A percentile compares a stretch with the other conserved stretches of the same genome.
These are phyloP conservation scores for Phanerotoma sp. DNA, from an alignment of 2,888 invertebrate genomes.

Conservation along the genomic window DNA sequence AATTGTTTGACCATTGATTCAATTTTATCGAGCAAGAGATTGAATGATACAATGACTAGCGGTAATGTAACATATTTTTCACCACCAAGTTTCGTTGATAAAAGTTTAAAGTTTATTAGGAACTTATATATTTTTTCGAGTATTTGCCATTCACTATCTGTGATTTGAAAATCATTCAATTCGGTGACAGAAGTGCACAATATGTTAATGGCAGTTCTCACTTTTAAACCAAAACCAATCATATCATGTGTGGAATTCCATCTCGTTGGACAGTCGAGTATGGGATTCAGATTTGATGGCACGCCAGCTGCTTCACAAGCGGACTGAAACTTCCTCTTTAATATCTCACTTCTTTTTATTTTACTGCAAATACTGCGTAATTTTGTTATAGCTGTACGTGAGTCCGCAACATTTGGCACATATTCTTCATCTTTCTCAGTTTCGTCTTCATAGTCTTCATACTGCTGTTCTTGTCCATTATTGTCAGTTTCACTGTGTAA, in stretches of 20 bases:
- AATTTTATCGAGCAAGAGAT: slow-evolving; percentile 20
- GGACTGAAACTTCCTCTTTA: slow-evolving; percentile 6
- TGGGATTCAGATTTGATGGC: too few relatives aligned
- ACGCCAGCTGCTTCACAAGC: too few relatives aligned
- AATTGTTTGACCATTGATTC: slow-evolving; percentile 4
- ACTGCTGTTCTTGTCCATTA: slow-evolving; percentile 7
- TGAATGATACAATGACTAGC: slow-evolving; percentile 14
- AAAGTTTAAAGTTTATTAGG: not conserved
- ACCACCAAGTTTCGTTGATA: slow-evolving; percentile 1
- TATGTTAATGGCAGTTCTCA: not conserved
- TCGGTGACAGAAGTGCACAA: not conserved
- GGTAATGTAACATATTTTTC: not conserved
- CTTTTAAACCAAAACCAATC: not conserved
- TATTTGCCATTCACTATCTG: not conserved
- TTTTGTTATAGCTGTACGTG: not conserved
- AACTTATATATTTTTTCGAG: not conserved
- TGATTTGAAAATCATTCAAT: not conserved
- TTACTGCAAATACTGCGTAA: slow-evolving; percentile 3
- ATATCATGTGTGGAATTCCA: slow-evolving; percentile 22
- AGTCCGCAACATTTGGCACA: not conserved
- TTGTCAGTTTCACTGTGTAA: slow-evolving; percentile 3
- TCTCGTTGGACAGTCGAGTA: slow-evolving; percentile 21
- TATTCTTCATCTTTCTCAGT: not conserved
- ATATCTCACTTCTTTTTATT: slow-evolving; percentile 20
- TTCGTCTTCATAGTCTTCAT: slow-evolving; percentile 8